Evolutionary conservation across 2,113 vertebrate genomes (phyloP).

Genomic region (Nibea albiflora): DNA sequence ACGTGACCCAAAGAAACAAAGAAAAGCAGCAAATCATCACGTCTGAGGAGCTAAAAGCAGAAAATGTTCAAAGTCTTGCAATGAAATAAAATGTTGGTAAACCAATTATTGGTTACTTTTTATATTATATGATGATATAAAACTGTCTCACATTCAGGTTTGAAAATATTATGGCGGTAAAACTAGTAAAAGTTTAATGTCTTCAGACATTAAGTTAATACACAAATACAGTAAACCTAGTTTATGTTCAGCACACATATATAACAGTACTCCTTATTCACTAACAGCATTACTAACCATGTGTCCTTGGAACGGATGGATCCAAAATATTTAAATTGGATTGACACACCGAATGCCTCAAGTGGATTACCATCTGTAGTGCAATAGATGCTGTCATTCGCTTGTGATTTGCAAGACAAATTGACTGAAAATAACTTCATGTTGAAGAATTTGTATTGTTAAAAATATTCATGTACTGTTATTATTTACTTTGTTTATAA

Average conservation of each 20-base stretch:
- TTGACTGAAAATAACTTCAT: not conserved
- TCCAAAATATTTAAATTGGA: slow-evolving; percentile 75
- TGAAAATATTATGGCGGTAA: too few species aligned
- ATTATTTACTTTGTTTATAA: not conserved
- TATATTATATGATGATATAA: not conserved
- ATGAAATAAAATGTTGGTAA: not conserved
- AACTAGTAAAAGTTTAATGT: too few species aligned
- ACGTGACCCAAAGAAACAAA: not conserved
- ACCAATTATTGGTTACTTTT: too few species aligned
- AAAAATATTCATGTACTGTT: not conserved
- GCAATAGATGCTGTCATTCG: slow-evolving; percentile 53
- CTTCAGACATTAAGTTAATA: too few species aligned
- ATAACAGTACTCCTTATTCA: slow-evolving; percentile 45
- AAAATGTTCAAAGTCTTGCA: not conserved
- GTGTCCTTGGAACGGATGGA: slow-evolving; percentile 70
- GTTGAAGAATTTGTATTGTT: not conserved
- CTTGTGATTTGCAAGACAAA: slow-evolving; percentile 33
- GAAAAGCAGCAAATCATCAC: not conserved
- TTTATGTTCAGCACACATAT: slow-evolving; percentile 6
- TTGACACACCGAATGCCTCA: slow-evolving; percentile 60
- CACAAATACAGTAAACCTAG: not conserved
- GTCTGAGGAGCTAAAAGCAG: not conserved
- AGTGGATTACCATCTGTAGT: slow-evolving; percentile 73
- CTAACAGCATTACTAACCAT: slow-evolving; percentile 68
- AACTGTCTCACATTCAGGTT: not conserved